phyloP scores from a whole-genome alignment of 92 coral and sea anemone species.

The Diadumene lineata region DNA sequence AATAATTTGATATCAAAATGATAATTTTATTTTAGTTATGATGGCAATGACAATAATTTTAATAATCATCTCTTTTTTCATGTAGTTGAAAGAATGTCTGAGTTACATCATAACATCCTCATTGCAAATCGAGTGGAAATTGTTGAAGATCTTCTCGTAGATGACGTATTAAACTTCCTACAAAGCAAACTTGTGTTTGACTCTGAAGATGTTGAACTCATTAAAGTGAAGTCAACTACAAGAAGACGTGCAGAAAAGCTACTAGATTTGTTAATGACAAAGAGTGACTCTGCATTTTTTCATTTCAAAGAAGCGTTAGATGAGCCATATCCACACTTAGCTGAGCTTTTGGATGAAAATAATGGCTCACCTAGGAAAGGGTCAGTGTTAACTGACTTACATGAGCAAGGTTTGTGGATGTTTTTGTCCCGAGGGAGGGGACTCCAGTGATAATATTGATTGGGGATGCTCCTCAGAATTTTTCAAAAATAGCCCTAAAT shows the following conservation, averaged over 20 bases:
- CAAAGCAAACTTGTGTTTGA: conserved; percentile 86
- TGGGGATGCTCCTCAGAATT: neutral
- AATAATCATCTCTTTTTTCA: neutral
- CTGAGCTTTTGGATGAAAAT: conserved; percentile 64
- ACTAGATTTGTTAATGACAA: conserved; percentile 74
- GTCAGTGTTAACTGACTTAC: conserved; percentile 64
- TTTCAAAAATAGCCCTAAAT: neutral
- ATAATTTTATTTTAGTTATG: too few relatives aligned
- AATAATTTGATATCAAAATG: too few relatives aligned
- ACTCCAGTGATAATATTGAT: neutral
- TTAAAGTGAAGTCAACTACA: conserved; percentile 74
- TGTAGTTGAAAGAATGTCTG: conserved; percentile 68
- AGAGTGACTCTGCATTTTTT: conserved; percentile 83
- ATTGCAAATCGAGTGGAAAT: conserved; percentile 74
- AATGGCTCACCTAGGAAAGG: conserved; percentile 41
- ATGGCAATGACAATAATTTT: neutral
- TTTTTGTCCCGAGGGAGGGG: neutral
- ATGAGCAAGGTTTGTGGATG: conserved; percentile 74
- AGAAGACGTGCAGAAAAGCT: conserved; percentile 82
- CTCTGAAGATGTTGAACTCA: conserved; percentile 70
- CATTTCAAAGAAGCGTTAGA: conserved; percentile 67
- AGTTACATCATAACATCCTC: conserved; percentile 50
- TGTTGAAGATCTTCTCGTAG: conserved; percentile 83
- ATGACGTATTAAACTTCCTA: conserved; percentile 73
- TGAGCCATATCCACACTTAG: conserved; percentile 86